phyloP scores from a whole-genome alignment of 2,888 invertebrate species.

The Argyresthia goedartella region DNA sequence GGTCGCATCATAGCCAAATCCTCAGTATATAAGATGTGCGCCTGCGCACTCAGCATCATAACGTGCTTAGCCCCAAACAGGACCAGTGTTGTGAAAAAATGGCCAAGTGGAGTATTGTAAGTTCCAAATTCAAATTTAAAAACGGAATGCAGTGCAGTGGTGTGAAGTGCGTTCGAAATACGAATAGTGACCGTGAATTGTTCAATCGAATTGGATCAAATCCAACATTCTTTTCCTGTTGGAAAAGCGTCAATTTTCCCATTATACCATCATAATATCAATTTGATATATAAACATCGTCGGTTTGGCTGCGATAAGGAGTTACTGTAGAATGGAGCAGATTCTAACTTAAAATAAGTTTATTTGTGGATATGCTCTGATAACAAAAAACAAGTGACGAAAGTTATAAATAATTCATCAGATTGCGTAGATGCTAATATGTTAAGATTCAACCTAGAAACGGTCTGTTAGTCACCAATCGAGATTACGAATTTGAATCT shows the following conservation, averaged over 20 bases:
- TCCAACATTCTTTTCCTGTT: too few relatives aligned
- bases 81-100: constrained; percentile 26
- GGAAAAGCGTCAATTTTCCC: too few relatives aligned
- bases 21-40: constrained; percentile 48
- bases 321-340: not conserved
- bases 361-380: not conserved
- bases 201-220: too few relatives aligned
- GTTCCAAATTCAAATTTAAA: constrained; percentile 19
- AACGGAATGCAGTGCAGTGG: constrained; percentile 51
- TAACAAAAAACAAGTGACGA: not conserved
- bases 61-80: constrained; percentile 34
- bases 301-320: not conserved
- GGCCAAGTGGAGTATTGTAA: constrained; percentile 65
- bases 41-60: constrained; percentile 39
- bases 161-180: constrained; percentile 9
- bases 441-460: not conserved
- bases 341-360: not conserved
- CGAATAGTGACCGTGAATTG: not conserved
- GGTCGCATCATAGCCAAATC: constrained; percentile 26
- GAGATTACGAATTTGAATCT: too few relatives aligned
- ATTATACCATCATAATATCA: too few relatives aligned
- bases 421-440: constrained; percentile 7
- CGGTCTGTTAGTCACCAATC: not conserved
- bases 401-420: constrained; percentile 11
- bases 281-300: too few relatives aligned